Percentiles rank a stretch among this genome's conserved stretches.
phyloP scores from a whole-genome alignment of 1,140 invertebrate genomes.

The Polypedilum vanderplanki region DNA sequence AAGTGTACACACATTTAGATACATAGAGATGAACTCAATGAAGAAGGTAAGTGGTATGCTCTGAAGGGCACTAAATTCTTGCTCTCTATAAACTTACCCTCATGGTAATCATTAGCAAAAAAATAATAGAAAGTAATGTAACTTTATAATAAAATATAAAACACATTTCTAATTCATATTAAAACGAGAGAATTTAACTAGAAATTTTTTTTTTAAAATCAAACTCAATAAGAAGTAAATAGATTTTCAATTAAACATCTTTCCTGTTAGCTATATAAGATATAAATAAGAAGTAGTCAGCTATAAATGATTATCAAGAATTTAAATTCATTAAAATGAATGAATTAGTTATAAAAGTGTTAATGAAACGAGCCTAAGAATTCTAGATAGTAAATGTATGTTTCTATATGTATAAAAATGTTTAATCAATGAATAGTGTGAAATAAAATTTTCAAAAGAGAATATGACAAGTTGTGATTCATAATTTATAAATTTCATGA shows the following conservation, averaged over 20 bases:
- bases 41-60: background rate
- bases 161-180: too few relatives aligned
- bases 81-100: background rate
- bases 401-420: too few relatives aligned
- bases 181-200: too few relatives aligned
- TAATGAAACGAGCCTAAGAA: too few relatives aligned
- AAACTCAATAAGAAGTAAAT: too few relatives aligned
- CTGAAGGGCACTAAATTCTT: constrained; percentile 11
- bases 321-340: constrained; percentile 21
- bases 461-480: background rate
- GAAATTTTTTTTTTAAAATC: too few relatives aligned
- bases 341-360: constrained; percentile 3
- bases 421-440: background rate
- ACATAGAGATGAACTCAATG: background rate
- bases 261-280: constrained; percentile 1
- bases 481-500: too few relatives aligned
- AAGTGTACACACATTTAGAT: too few relatives aligned
- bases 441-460: background rate
- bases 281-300: background rate
- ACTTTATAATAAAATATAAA: too few relatives aligned
- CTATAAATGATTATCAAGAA: constrained; percentile 9
- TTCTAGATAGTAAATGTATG: too few relatives aligned
- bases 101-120: constrained; percentile 7
- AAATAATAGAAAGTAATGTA: background rate
- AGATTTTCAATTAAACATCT: background rate